Percentiles rank a stretch among this genome's conserved stretches.
Conservation (phyloP, 2,888 invertebrate genomes). For the Aporophyla lueneburgensis region DNA sequence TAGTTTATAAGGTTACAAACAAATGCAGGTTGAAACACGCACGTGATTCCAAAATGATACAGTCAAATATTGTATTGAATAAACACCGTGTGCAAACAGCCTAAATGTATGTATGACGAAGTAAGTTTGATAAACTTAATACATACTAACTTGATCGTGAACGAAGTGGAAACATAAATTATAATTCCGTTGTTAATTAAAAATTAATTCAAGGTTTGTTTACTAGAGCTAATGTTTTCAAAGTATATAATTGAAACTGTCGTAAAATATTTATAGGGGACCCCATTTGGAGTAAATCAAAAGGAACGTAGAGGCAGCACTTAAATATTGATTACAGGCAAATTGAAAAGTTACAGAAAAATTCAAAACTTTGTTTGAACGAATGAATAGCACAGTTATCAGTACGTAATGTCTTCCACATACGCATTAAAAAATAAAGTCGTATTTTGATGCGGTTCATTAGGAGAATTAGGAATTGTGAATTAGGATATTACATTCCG, state of each 20-base stretch:
- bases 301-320: background rate
- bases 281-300: slow-evolving; percentile 6
- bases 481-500: background rate
- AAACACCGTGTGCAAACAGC: background rate
- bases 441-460: background rate
- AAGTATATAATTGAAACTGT: slow-evolving; percentile 17
- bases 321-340: slow-evolving; percentile 1
- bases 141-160: slow-evolving; percentile 6
- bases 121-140: background rate
- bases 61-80: background rate
- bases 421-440: background rate
- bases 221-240: background rate
- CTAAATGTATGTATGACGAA: too few relatives aligned
- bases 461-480: background rate
- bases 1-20: too few relatives aligned
- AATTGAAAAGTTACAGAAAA: background rate
- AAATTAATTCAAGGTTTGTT: slow-evolving; percentile 9
- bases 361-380: background rate
- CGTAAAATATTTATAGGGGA: slow-evolving; percentile 34
- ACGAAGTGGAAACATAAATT: background rate
- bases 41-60: background rate
- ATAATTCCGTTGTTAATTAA: background rate
- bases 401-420: background rate
- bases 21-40: background rate
- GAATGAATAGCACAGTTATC: background rate